These are phyloP conservation scores for Sturnira hondurensis DNA, from an alignment of 2,113 vertebrate genomes.

Conservation along the genomic window DNA sequence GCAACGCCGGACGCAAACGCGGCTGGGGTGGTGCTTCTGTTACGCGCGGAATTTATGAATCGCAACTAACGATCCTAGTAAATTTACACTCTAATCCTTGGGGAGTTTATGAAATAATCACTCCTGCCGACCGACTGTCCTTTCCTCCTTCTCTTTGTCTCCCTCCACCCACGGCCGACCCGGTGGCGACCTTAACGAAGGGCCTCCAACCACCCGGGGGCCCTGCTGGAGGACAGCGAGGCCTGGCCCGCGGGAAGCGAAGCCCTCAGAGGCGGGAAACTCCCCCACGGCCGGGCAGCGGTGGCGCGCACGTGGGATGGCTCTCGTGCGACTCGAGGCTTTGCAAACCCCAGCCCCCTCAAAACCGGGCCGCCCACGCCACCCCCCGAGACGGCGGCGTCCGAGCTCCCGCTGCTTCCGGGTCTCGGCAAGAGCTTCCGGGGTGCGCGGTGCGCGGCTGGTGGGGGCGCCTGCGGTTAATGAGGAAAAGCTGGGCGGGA, in stretches of 20 bases:
- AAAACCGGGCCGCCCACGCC: accelerated
- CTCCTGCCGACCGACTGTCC: not conserved
- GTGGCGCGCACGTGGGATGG: accelerated
- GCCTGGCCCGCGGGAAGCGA: accelerated
- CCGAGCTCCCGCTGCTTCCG: constrained; percentile 19
- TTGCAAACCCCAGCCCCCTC: accelerated
- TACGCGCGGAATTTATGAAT: not conserved
- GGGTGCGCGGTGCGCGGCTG: not conserved
- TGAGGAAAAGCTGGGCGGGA: accelerated
- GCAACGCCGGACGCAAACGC: not conserved
- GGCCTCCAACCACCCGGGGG: not conserved
- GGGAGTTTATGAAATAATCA: not conserved
- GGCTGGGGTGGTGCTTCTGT: not conserved
- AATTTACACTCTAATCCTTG: not conserved
- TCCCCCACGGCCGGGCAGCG: accelerated
- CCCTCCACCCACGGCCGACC: not conserved
- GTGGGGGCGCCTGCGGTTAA: accelerated
- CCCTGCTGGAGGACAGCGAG: accelerated
- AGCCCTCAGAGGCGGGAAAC: accelerated
- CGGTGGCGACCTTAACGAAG: no score
- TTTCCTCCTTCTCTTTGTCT: not conserved
- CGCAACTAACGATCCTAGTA: not conserved
- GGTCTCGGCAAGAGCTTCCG: constrained; percentile 41
- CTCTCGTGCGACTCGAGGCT: accelerated
- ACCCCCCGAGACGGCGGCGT: accelerated